These are phyloP conservation scores for Mastacembelus armatus DNA, from an alignment of 2,797 vertebrate genomes.

Conservation along the genomic window DNA sequence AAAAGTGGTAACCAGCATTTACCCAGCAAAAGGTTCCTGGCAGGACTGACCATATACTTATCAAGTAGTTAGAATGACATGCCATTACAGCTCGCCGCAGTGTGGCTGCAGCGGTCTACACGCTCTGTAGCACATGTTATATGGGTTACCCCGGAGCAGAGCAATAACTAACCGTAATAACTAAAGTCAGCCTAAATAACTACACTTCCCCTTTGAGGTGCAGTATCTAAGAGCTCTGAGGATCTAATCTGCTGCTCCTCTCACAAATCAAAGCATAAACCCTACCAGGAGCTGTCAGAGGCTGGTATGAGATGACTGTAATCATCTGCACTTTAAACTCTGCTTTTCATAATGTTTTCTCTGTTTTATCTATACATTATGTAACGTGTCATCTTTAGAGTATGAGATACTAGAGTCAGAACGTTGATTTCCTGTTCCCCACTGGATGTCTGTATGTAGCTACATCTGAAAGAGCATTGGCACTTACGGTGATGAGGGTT, in stretches of 20 bases:
- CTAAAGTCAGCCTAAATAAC: conserved; percentile 75
- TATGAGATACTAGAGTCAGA: conserved; percentile 13
- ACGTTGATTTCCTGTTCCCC: conserved; percentile 28
- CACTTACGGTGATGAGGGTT: conserved; percentile 93
- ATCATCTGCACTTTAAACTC: conserved; percentile 37
- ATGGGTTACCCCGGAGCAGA: conserved; percentile 59
- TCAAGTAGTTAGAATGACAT: conserved; percentile 83
- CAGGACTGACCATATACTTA: conserved; percentile 77
- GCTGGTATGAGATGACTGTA: conserved; percentile 25
- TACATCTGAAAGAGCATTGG: background rate
- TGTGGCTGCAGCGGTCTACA: conserved; percentile 66
- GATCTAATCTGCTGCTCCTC: conserved; percentile 51
- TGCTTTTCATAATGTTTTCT: conserved; percentile 23
- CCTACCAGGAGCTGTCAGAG: conserved; percentile 32
- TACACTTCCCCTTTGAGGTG: conserved; percentile 62
- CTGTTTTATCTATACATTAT: conserved; percentile 29
- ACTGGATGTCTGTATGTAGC: background rate
- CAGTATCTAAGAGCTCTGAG: conserved; percentile 50
- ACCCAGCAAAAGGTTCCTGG: conserved; percentile 78
- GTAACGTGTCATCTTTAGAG: conserved; percentile 22
- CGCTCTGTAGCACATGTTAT: conserved; percentile 64
- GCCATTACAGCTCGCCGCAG: conserved; percentile 75
- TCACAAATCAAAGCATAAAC: conserved; percentile 59
- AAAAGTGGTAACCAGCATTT: conserved; percentile 85
- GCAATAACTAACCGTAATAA: conserved; percentile 49